A percentile compares a stretch with the other conserved stretches of the same genome.
Evolutionary conservation across 2,113 vertebrate genomes (phyloP).

Genomic region (Brevimyrus niger): DNA sequence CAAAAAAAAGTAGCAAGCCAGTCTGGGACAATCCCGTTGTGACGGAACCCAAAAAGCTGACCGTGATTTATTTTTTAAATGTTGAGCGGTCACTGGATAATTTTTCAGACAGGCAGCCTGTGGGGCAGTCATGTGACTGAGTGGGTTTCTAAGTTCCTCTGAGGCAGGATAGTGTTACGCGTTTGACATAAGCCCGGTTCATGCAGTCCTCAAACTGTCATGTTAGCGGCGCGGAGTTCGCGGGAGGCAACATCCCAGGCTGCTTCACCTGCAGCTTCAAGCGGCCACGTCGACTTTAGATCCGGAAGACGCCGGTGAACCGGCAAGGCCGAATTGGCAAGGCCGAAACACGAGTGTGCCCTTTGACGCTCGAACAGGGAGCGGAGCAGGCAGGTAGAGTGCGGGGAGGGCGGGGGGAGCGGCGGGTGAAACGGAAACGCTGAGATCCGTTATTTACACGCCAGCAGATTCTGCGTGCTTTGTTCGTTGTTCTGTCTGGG

Average conservation of each 20-base stretch:
- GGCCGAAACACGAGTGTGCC: neutral
- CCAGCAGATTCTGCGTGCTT: neutral
- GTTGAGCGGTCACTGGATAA: neutral
- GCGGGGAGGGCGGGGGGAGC: neutral
- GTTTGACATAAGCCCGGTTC: neutral
- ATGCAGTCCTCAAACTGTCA: neutral
- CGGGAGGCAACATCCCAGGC: neutral
- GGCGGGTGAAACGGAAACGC: neutral
- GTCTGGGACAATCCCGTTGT: neutral
- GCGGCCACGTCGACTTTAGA: neutral
- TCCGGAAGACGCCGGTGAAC: neutral
- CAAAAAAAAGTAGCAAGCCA: neutral
- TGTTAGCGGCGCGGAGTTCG: neutral
- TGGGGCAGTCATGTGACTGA: neutral
- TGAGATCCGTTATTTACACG: slow-evolving; percentile 10
- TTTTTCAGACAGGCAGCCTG: neutral
- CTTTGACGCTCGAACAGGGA: neutral
- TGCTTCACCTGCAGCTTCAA: neutral
- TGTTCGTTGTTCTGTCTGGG: neutral
- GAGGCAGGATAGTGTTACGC: neutral
- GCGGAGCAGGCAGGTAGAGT: neutral
- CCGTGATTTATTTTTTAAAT: neutral
- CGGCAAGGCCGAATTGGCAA: neutral
- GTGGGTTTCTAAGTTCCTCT: neutral
- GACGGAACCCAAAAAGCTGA: neutral